Conservation (phyloP, 2,888 invertebrate species). For the Chaetogeoica ovagalla region DNA sequence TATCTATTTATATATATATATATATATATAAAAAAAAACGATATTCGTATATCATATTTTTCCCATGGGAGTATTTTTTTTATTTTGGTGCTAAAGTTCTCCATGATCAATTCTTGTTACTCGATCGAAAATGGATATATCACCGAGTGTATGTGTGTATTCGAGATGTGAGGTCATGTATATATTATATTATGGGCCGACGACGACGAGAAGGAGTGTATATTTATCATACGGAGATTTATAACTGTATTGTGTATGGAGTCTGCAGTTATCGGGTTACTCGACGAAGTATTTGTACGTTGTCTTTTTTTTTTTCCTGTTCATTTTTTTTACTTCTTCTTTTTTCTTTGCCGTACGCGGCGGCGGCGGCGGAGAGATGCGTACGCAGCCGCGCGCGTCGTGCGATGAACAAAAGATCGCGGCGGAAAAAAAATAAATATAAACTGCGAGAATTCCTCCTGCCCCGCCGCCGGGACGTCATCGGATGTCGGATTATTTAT, state of each 20-base stretch:
- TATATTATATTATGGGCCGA: slow-evolving; percentile 26
- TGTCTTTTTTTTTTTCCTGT: slow-evolving; percentile 10
- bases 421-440: slow-evolving; percentile 13
- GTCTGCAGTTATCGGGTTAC: slow-evolving; percentile 50
- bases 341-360: too few species aligned
- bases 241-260: slow-evolving; percentile 41
- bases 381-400: background rate
- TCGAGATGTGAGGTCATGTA: slow-evolving; percentile 28
- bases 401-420: slow-evolving; percentile 30
- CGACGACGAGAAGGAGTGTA: slow-evolving; percentile 14
- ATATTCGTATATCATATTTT: too few species aligned
- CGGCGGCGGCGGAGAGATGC: background rate
- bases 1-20: too few species aligned
- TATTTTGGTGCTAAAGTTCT: too few species aligned
- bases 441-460: slow-evolving; percentile 37
- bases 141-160: too few species aligned
- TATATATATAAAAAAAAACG: too few species aligned
- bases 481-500: slow-evolving; percentile 46
- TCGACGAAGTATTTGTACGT: slow-evolving; percentile 28
- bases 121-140: too few species aligned
- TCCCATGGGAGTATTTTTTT: too few species aligned
- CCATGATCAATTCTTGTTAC: too few species aligned
- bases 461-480: slow-evolving; percentile 14
- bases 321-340: slow-evolving; percentile 1
- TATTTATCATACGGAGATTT: slow-evolving; percentile 51